These are phyloP conservation scores for Manacus vitellinus DNA, from an alignment of 2,113 vertebrate species.

Conservation along the genomic window DNA sequence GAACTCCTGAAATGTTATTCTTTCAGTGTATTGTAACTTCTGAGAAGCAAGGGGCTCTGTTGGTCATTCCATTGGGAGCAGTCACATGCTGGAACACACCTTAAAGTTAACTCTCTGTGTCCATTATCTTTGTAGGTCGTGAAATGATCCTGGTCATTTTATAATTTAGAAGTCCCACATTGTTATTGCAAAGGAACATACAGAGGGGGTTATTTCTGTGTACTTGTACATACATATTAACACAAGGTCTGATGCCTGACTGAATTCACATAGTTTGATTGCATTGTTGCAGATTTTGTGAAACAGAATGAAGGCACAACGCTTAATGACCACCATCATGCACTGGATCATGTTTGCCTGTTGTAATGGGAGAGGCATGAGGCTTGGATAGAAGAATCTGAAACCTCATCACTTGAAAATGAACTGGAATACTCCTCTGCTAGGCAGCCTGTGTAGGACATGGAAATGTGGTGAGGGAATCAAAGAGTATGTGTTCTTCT, in stretches of 20 bases:
- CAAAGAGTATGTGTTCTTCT: fast-evolving
- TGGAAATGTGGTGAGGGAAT: not conserved
- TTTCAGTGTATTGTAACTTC: fast-evolving
- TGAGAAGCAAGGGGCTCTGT: not conserved
- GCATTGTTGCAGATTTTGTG: not conserved
- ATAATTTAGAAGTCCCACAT: not conserved
- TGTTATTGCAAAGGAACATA: not conserved
- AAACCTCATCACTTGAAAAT: not conserved
- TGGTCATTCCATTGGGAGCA: not conserved
- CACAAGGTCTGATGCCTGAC: not conserved
- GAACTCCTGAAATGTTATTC: not conserved
- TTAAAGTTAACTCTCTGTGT: not conserved
- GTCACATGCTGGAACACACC: not conserved
- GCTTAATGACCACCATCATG: not conserved
- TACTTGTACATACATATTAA: not conserved
- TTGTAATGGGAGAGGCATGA: not conserved
- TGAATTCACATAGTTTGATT: not conserved
- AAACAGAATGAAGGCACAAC: fast-evolving
- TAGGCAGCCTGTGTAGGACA: not conserved
- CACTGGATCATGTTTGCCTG: not conserved
- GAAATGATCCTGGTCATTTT: not conserved
- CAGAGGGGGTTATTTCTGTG: not conserved
- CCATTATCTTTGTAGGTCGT: not conserved
- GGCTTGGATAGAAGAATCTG: not conserved
- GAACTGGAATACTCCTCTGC: not conserved